Evolutionary conservation across 2,113 vertebrate genomes (phyloP).

Genomic region (Xyrauchen texanus): DNA sequence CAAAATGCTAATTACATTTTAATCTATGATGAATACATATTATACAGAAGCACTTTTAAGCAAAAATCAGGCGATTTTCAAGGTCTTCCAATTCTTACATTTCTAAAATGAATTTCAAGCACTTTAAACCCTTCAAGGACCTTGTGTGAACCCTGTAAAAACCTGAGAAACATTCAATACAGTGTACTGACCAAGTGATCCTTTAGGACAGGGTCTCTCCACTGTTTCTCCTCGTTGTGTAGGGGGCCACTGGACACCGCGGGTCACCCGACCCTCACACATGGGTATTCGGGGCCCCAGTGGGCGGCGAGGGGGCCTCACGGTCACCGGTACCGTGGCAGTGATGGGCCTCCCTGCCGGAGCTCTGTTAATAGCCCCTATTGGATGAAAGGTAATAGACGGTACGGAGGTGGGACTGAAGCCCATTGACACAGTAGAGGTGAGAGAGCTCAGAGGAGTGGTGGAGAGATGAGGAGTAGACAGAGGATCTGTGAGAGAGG

Average conservation of each 20-base stretch:
- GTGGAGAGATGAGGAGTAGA: constrained; percentile 70
- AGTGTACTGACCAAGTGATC: constrained; percentile 80
- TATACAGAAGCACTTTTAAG: too few species aligned
- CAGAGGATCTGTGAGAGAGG: constrained; percentile 1
- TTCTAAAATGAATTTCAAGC: too few species aligned
- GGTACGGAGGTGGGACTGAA: constrained; percentile 78
- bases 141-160: too few species aligned
- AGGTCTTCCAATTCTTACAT: too few species aligned
- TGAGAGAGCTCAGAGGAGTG: constrained; percentile 67
- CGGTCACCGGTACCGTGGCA: constrained; percentile 81
- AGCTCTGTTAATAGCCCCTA: constrained; percentile 87
- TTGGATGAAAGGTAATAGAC: constrained; percentile 83
- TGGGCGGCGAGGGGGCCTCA: constrained; percentile 79
- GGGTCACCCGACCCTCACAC: constrained; percentile 83
- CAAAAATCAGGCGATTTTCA: too few species aligned
- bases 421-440: constrained; percentile 69
- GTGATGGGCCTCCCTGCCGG: constrained; percentile 83
- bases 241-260: constrained; percentile 87
- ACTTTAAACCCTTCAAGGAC: too few species aligned
- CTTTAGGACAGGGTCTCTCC: constrained; percentile 90
- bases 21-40: too few species aligned
- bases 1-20: too few species aligned
- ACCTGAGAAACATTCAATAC: too few species aligned
- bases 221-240: constrained; percentile 87
- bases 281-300: constrained; percentile 72